phyloP scores from a whole-genome alignment of 2,888 invertebrate genomes.

The Thymelicus lineola region DNA sequence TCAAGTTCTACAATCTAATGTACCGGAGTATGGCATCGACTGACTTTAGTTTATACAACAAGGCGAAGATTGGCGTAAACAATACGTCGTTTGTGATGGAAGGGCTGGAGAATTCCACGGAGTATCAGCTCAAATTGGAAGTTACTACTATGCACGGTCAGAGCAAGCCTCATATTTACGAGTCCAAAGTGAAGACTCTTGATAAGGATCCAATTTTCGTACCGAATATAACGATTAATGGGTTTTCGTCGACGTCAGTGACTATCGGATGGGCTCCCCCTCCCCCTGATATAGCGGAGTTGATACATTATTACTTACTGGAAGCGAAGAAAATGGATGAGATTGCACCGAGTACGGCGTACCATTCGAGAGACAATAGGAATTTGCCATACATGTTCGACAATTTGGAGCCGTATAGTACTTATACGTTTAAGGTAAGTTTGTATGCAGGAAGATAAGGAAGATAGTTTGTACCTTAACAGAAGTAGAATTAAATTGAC shows the following conservation, averaged over 20 bases:
- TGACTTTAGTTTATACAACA: conserved; percentile 73
- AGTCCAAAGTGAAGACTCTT: conserved; percentile 84
- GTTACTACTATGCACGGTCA: conserved; percentile 88
- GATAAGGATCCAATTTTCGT: conserved; percentile 90
- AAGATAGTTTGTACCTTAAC: no score
- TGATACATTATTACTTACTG: conserved; percentile 91
- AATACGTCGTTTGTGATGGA: conserved; percentile 89
- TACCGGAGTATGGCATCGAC: conserved; percentile 67
- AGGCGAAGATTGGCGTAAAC: conserved; percentile 84
- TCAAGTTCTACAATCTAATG: conserved; percentile 85
- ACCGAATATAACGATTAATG: conserved; percentile 92
- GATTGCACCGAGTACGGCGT: conserved; percentile 83
- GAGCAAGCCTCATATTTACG: conserved; percentile 81
- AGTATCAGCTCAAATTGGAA: conserved; percentile 87
- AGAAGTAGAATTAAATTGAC: no score
- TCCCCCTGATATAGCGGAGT: conserved; percentile 86
- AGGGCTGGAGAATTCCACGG: conserved; percentile 86
- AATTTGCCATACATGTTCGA: conserved; percentile 92
- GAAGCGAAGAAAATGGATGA: conserved; percentile 86
- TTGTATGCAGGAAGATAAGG: no score
- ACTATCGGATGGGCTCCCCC: conserved; percentile 93
- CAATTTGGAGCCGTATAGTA: conserved; percentile 91
- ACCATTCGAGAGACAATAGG: conserved; percentile 87
- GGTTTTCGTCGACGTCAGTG: conserved; percentile 88
- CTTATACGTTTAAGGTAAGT: conserved; percentile 90